Base-by-base conservation (phyloP, 2,888 invertebrate species). In the Macrophya alboannulata region DNA sequence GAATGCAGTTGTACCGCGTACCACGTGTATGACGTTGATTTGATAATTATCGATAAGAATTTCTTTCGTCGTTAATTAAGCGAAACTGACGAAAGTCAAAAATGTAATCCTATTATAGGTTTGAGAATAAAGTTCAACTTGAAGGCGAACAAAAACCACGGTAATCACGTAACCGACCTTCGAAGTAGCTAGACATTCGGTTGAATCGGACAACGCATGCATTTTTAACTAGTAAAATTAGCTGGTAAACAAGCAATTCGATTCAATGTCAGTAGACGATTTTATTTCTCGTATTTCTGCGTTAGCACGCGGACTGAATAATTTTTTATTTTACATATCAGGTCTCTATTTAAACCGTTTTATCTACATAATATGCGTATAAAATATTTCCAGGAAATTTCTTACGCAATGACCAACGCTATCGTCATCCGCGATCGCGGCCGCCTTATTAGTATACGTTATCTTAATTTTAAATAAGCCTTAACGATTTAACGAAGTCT, bases 171-270 rank as follows among this genome's bases (percentile, higher is more conserved):
- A 81, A 59, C 62, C 37, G 43, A 62, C 81, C 59, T 81, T 81
- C 59, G 15, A 62, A 43, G 31, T 31, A 31, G 62, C 21, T 43
- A 6, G 59, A 12, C 10, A 43, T 81, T 43, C 37, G 43, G 62
- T 12, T n/a, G n/a, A 81, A 59, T 81, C 59, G 5, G 6, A 9
- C 12, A 25, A 31, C 31, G 17, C 43, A 62, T 81, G 43, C 21
- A 81, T 51, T 8, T 62, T 81, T 81, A 81, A 81, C 25, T 21
- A 81, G 5, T 43, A 15, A 62, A 81, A 81, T 59, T 40, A 51
- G 21, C 40, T 81, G 15, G 81, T 62, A 81, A 81, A 81, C 62
- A 81, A 21, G 43, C 62, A 43, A 62, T 81, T 62, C 43, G 21
- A 62, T n/a, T 81, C 62, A 81, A 81, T 59, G 62, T 62, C 81